These are phyloP conservation scores for Sisor rabdophorus DNA, from an alignment of 2,113 vertebrate species.

Conservation along the genomic window DNA sequence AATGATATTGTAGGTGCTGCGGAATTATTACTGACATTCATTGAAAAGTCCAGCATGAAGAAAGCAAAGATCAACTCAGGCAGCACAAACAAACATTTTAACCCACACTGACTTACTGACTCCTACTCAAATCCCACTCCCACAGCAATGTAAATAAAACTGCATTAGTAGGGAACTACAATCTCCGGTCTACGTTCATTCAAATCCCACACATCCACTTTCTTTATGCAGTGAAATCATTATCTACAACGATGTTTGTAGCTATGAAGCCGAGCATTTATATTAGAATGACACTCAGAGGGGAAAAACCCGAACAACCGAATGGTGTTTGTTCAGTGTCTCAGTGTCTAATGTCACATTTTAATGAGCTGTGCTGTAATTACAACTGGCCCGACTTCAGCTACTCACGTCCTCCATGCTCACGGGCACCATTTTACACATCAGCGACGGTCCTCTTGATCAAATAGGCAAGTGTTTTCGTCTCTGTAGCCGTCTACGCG, in stretches of 20 bases:
- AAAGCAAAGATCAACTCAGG: no score
- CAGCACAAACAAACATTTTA: not conserved
- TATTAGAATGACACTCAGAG: not conserved
- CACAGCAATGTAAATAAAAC: not conserved
- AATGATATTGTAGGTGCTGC: no score
- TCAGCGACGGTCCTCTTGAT: not conserved
- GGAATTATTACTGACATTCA: no score
- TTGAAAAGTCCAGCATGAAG: no score
- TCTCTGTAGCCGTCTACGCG: not conserved
- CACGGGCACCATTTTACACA: not conserved
- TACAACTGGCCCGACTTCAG: not conserved
- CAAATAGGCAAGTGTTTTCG: not conserved
- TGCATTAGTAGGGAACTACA: not conserved
- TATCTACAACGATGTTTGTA: not conserved
- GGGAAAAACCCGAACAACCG: not conserved
- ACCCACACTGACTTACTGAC: not conserved
- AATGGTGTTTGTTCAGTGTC: not conserved
- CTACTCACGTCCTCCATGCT: not conserved
- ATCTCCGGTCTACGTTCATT: not conserved
- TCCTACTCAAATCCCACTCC: not conserved
- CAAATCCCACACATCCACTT: not conserved
- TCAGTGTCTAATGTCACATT: constrained; percentile 4
- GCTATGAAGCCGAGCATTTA: not conserved
- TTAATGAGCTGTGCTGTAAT: constrained; percentile 13
- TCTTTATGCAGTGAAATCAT: not conserved